Base-by-base conservation (phyloP, 2,888 invertebrate species). In the Pseudococcus longispinus region DNA sequence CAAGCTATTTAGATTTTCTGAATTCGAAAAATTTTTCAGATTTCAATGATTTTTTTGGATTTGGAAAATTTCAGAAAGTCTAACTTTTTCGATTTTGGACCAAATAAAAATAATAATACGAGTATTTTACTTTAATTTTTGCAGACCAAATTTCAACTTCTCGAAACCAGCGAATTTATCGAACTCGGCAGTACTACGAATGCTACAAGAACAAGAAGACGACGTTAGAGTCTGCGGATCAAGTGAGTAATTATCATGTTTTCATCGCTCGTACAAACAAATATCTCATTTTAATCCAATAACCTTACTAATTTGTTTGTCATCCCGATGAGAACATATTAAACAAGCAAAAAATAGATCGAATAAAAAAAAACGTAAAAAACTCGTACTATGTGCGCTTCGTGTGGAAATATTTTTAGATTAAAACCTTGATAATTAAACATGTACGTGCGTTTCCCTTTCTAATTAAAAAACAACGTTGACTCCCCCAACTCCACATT, bases 201-300 rank as follows among this genome's bases (percentile, higher is more conserved):
- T 96, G 94, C 93, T 96, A 88, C 95, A 96, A 90, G 96, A 96
- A 91, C 96, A 96, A 91, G 96, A 96, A 90, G 70, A 92, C 90
- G 89, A 89, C 74, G 88, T 89, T 84, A 88, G 89, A 94, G 94
- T 26, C 4, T 46, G 83, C 23, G 83, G 55, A 20, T 26, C 94
- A 94, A 93, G 94, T 94, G 92, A 26, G 9, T 26, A 37, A 37
- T 37, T 37, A 37, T 37, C 37, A 2, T 37, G 5, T 37, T 37
- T 37, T 9, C 8, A 37, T 9, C 4, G 4, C 37, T 0, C 37
- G 0, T 37, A 37, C 37, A 37, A 37, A 37, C 37, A 37, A 5
- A 37, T 9, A 5, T 9, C 9, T 37, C 37, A n/a, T n/a, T 37
- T 37, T 37, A 37, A 37, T 37, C 37, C 37, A 37, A 37, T 37